Base-by-base conservation (phyloP, 2,113 vertebrate species). In the Chitala chitala region DNA sequence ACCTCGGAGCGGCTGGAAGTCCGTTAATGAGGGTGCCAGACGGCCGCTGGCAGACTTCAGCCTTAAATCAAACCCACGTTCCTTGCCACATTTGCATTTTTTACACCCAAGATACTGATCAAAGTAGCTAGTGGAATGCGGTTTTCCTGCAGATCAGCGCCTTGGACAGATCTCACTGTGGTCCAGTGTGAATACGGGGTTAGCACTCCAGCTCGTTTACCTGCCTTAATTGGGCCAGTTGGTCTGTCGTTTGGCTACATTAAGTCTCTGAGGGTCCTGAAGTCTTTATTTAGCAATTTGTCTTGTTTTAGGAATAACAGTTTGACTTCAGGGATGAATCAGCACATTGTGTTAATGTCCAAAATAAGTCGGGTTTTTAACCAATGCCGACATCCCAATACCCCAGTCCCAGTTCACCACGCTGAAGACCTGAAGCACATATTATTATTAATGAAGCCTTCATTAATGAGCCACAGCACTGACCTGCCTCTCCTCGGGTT, bases 61-160 rank as follows among this genome's bases (percentile, higher is more conserved):
- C 53, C 53, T 58, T 72, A 9, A 58, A 72, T 72, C 38, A 56
- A 38, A 3, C 38, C 58, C 33, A 58, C 38, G 20, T 36, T 58
- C 22, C 38, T 22, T 58, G 54, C n/a, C 10, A 6, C 29, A 71
- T 71, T 40, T 71, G 48, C 48, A 71, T 71, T 31, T 71, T 7
- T 31, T 7, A 20, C 51, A 36, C 31, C 5, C 29, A 8, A 31
- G 8, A 40, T 46, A 26, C 20, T 20, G 31, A 20, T n/a, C 15
- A 9, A 22, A 24, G 26, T 7, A 1, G 29, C 17, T 17, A 44
- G n/a, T 50, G 26, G 20, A 42, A 24, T 3, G 48, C 69, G 1
- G 51, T 12, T 15, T 29, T n/a, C 33, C 33, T 9, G n/a, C 15
- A 10, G 66, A 13, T 24, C 44, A 3, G 22, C 5, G 64, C 4